phyloP scores from a whole-genome alignment of 2,797 vertebrate genomes.

The Trachops cirrhosus region DNA sequence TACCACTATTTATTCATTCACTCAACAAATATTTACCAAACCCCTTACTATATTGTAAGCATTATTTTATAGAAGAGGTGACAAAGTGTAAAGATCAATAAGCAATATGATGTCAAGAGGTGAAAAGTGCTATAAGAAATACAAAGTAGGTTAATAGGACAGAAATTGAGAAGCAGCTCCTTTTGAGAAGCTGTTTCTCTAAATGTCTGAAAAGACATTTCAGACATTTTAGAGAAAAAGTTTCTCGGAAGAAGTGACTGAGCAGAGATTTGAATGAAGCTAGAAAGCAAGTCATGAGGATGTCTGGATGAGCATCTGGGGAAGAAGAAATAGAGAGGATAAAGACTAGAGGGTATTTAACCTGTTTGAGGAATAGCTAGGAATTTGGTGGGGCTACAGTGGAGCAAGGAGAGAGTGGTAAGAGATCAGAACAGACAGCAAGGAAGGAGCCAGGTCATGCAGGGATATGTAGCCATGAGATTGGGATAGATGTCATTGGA shows the following conservation, averaged over 20 bases:
- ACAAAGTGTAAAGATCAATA: background rate
- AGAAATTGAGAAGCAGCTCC: background rate
- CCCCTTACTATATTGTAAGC: background rate
- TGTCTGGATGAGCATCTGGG: background rate
- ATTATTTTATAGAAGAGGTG: constrained; percentile 3
- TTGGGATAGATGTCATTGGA: background rate
- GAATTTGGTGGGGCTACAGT: background rate
- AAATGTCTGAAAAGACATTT: background rate
- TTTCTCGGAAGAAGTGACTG: background rate
- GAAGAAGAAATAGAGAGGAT: background rate
- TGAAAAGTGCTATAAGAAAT: background rate
- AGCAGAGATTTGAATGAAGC: background rate
- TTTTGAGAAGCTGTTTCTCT: background rate
- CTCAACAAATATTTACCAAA: background rate
- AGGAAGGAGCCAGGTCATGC: background rate
- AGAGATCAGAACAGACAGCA: background rate
- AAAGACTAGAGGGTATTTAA: background rate
- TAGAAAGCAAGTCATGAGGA: background rate
- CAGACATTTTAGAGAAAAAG: too few relatives aligned
- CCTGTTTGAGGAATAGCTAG: background rate
- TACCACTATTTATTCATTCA: background rate
- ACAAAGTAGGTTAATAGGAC: background rate
- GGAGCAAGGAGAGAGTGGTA: background rate
- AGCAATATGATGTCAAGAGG: background rate
- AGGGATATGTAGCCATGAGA: background rate